Percentiles rank a stretch among this genome's conserved stretches.
These are phyloP conservation scores for Ascaphus truei DNA, from an alignment of 2,113 vertebrate genomes.

Conservation along the genomic window DNA sequence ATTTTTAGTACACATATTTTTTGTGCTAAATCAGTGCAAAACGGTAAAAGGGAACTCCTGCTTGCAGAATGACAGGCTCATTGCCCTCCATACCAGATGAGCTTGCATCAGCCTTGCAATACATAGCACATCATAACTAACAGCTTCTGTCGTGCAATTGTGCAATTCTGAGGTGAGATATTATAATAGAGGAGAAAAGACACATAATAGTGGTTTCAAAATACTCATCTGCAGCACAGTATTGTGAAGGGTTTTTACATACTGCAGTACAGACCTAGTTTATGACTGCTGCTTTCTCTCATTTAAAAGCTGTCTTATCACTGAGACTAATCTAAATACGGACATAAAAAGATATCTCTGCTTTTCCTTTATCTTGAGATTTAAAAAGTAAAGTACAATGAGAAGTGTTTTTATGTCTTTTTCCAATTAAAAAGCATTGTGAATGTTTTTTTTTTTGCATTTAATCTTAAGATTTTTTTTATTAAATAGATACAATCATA, in stretches of 20 bases:
- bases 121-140: not conserved
- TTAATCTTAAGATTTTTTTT: constrained; percentile 22
- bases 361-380: constrained; percentile 25
- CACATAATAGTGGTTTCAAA: constrained; percentile 41
- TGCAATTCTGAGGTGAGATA: not conserved
- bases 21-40: too few species aligned
- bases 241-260: constrained; percentile 42
- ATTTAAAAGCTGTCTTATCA: constrained; percentile 59
- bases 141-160: constrained; percentile 17
- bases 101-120: not conserved
- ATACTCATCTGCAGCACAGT: constrained; percentile 41
- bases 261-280: constrained; percentile 47
- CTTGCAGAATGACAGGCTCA: too few species aligned
- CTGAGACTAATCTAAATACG: constrained; percentile 50
- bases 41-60: too few species aligned
- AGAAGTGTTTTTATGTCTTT: constrained; percentile 28
- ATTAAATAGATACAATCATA: constrained; percentile 11
- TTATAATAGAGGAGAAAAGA: constrained; percentile 32
- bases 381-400: constrained; percentile 34
- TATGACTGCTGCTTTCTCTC: constrained; percentile 35
- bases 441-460: not conserved
- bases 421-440: constrained; percentile 34
- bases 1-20: too few species aligned
- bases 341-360: constrained; percentile 44
- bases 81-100: constrained; percentile 1